phyloP scores from a whole-genome alignment of 2,888 invertebrate genomes.

The Microctonus aethiopoides region DNA sequence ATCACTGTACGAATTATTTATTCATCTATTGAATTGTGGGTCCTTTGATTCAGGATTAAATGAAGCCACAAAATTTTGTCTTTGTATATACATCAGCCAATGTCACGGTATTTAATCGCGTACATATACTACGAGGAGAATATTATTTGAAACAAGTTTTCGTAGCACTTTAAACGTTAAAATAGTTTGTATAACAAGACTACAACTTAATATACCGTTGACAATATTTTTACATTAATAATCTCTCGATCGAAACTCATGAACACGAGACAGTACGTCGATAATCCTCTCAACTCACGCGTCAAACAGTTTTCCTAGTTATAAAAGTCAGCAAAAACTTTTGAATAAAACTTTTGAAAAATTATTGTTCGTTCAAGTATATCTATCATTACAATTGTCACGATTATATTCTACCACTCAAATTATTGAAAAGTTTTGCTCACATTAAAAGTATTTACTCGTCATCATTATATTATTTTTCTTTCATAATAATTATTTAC shows the following conservation, averaged over 20 bases:
- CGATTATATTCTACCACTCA: background rate
- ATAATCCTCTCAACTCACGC: conserved; percentile 4
- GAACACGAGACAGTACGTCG: conserved; percentile 10
- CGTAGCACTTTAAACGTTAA: background rate
- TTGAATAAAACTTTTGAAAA: background rate
- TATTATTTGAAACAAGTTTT: background rate
- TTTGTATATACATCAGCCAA: background rate
- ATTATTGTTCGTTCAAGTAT: background rate
- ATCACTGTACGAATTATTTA: background rate
- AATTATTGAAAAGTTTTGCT: too few species aligned
- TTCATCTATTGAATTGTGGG: background rate
- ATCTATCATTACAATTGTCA: background rate
- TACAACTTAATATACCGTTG: background rate
- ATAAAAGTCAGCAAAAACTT: background rate
- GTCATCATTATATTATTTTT: background rate
- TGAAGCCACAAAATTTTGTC: background rate
- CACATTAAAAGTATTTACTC: too few species aligned
- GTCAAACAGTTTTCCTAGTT: too few species aligned
- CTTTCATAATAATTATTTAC: too few species aligned
- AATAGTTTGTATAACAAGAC: background rate
- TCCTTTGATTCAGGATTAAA: background rate
- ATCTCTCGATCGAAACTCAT: conserved; percentile 1
- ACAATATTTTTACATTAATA: conserved; percentile 1
- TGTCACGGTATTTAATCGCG: background rate
- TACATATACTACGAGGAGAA: background rate